Percentiles rank a stretch among this genome's conserved stretches.
Evolutionary conservation across 2,888 invertebrate species (phyloP).

Genomic region (Mimachlamys varia): DNA sequence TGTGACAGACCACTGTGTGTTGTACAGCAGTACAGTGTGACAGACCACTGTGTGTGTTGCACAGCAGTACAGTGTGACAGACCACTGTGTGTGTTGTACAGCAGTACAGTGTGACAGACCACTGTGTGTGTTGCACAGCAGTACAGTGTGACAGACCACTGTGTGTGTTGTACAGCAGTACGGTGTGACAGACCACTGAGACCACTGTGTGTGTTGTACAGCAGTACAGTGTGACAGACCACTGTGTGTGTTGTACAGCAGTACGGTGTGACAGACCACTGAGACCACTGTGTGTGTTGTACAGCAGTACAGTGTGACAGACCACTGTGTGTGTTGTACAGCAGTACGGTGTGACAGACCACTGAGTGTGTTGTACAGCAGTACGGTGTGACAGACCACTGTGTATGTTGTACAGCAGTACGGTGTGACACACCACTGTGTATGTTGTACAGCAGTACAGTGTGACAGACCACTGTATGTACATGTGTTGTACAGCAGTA

Average conservation of each 20-base stretch:
- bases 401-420: constrained; percentile 17
- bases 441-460: constrained; percentile 9
- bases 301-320: constrained; percentile 23
- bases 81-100: neutral
- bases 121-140: neutral
- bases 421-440: neutral
- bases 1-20: constrained; percentile 8
- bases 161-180: constrained; percentile 12
- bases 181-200: neutral
- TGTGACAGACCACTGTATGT: neutral
- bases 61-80: constrained; percentile 23
- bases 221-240: constrained; percentile 26
- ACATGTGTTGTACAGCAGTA: constrained; percentile 23
- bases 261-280: constrained; percentile 1
- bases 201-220: neutral
- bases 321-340: neutral
- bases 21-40: constrained; percentile 18
- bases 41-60: neutral
- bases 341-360: constrained; percentile 21
- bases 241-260: neutral
- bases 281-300: constrained; percentile 3
- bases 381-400: constrained; percentile 1
- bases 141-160: constrained; percentile 9
- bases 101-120: constrained; percentile 26
- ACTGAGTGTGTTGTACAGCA: neutral